A percentile compares a stretch with the other conserved stretches of the same genome.
Evolutionary conservation across 2,113 vertebrate genomes (phyloP).

Genomic region (Sinocyclocheilus anshuiensis): DNA sequence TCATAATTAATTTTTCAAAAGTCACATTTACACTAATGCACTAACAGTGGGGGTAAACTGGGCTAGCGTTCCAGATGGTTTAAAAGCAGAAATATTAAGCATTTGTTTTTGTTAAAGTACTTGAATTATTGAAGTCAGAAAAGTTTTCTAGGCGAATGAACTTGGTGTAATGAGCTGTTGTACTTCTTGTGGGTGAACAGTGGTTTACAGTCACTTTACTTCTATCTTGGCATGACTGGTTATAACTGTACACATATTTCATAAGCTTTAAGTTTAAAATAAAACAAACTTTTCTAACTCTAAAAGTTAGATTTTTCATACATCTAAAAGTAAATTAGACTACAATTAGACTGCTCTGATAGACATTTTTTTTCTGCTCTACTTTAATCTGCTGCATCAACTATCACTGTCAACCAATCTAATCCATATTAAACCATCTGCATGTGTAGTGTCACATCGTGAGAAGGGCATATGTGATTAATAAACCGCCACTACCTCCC

Average conservation of each 20-base stretch:
- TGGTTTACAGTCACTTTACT: background rate
- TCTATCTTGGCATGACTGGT: background rate
- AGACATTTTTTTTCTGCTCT: background rate
- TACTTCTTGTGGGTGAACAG: background rate
- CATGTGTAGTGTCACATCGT: conserved; percentile 4
- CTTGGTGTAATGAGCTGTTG: background rate
- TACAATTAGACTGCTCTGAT: background rate
- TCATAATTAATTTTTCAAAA: background rate
- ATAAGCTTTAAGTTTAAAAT: background rate
- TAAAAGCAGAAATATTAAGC: background rate
- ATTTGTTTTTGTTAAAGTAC: background rate
- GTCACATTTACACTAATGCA: background rate
- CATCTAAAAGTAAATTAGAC: background rate
- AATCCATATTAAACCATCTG: conserved; percentile 12
- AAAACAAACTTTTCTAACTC: background rate
- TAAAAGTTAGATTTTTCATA: background rate
- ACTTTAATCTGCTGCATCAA: background rate
- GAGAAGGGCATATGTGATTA: conserved; percentile 8
- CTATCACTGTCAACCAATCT: conserved; percentile 8
- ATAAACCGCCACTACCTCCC: background rate
- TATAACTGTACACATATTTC: background rate
- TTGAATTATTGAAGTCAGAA: background rate
- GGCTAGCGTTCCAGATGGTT: background rate
- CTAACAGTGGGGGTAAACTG: background rate
- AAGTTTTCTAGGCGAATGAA: background rate